phyloP scores from a whole-genome alignment of 2,888 invertebrate genomes.

The Zonitis immaculata region DNA sequence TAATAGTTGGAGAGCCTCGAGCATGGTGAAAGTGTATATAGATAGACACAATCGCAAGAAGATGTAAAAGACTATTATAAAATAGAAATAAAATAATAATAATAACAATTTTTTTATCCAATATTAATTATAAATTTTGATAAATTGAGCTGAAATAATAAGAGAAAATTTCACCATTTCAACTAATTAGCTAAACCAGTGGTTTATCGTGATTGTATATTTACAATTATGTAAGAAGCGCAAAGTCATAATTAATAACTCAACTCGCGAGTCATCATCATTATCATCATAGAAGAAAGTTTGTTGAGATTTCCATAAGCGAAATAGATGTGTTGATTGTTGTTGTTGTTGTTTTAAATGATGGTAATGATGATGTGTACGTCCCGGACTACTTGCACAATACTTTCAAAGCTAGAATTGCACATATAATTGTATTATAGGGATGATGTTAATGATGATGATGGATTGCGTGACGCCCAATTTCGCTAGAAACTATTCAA shows the following conservation, averaged over 20 bases:
- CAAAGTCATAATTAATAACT: slow-evolving; percentile 19
- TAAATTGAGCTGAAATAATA: too few species aligned
- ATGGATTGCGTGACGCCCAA: neutral
- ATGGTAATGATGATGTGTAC: neutral
- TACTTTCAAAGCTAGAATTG: neutral
- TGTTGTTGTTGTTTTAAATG: neutral
- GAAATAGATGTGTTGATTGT: neutral
- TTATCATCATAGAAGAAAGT: slow-evolving; percentile 14
- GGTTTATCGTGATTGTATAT: slow-evolving; percentile 9
- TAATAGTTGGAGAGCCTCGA: neutral
- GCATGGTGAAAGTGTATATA: neutral
- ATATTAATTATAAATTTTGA: neutral
- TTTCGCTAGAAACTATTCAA: neutral
- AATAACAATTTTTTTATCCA: neutral
- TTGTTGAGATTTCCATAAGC: slow-evolving; percentile 6
- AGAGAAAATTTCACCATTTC: neutral
- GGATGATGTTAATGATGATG: neutral
- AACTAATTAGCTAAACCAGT: slow-evolving; percentile 2
- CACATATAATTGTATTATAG: neutral
- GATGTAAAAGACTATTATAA: neutral
- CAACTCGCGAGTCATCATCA: slow-evolving; percentile 7
- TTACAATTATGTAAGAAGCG: slow-evolving; percentile 13
- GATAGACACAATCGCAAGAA: neutral
- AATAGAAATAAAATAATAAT: neutral
- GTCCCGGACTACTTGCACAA: slow-evolving; percentile 10